These are phyloP conservation scores for Scolanthus callimorphus DNA, from an alignment of 92 coral and sea anemone species.

Conservation along the genomic window DNA sequence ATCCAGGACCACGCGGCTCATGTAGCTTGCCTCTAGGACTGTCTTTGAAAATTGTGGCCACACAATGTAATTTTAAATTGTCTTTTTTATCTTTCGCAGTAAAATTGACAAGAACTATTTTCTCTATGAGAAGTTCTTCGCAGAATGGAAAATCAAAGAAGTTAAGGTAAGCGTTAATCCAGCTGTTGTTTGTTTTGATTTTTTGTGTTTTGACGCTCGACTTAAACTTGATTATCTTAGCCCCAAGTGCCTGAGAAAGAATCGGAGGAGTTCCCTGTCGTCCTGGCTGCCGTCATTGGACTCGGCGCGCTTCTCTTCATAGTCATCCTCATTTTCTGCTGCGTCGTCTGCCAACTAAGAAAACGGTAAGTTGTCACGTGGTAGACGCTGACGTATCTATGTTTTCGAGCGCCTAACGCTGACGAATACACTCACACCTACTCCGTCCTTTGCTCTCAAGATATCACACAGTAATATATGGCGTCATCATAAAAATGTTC, in stretches of 20 bases:
- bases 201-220: not conserved
- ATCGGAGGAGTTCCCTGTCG: slow-evolving; percentile 39
- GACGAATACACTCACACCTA: no score
- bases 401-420: no score
- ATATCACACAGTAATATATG: no score
- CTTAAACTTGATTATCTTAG: slow-evolving; percentile 23
- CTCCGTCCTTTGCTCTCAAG: no score
- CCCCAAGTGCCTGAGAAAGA: slow-evolving; percentile 47
- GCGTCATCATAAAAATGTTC: no score
- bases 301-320: slow-evolving; percentile 57
- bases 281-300: slow-evolving; percentile 66
- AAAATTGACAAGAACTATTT: slow-evolving; percentile 73
- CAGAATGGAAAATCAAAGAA: slow-evolving; percentile 74
- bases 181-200: not conserved
- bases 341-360: slow-evolving; percentile 73
- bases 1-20: no score
- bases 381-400: no score
- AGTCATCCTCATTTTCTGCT: slow-evolving; percentile 72
- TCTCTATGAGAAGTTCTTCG: slow-evolving; percentile 49
- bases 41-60: no score
- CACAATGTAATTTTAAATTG: no score
- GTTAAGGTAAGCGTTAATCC: slow-evolving; percentile 55
- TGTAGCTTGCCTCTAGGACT: no score
- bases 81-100: no score
- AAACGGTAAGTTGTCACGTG: slow-evolving; percentile 75